Conservation (phyloP, 1,140 invertebrate genomes). For the Nymphalis io region DNA sequence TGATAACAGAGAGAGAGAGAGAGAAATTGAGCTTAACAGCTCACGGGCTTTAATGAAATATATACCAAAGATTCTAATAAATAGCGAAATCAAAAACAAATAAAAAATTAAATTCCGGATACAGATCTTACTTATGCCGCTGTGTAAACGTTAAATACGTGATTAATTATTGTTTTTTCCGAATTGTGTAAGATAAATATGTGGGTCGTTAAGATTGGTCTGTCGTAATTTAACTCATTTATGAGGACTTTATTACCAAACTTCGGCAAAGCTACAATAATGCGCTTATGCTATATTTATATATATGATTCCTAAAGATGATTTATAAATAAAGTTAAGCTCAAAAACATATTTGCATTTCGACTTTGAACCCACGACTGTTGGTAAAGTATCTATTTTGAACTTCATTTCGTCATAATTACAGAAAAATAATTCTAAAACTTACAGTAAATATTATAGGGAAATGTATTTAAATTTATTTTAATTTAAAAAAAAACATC, state of each 20-base stretch:
- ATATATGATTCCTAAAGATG: neutral
- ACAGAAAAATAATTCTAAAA: too few relatives aligned
- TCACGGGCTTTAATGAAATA: too few relatives aligned
- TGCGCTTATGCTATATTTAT: neutral
- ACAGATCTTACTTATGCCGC: neutral
- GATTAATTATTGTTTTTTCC: constrained; percentile 5
- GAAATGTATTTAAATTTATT: too few relatives aligned
- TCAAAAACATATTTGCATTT: too few relatives aligned
- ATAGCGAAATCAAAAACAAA: neutral
- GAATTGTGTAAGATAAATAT: neutral
- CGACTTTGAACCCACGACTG: too few relatives aligned
- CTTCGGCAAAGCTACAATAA: neutral
- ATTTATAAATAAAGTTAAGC: too few relatives aligned
- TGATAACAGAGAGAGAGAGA: too few relatives aligned
- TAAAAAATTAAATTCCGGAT: neutral
- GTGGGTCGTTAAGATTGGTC: constrained; percentile 3
- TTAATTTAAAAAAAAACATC: too few relatives aligned
- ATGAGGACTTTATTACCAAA: constrained; percentile 5
- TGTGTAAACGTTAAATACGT: neutral
- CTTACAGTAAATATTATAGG: too few relatives aligned
- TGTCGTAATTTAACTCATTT: neutral
- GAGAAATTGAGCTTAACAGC: too few relatives aligned
- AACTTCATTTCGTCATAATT: too few relatives aligned
- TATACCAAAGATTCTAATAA: neutral
- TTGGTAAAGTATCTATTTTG: too few relatives aligned